phyloP scores from a whole-genome alignment of 1,140 invertebrate species.

The Drosophila sechellia region DNA sequence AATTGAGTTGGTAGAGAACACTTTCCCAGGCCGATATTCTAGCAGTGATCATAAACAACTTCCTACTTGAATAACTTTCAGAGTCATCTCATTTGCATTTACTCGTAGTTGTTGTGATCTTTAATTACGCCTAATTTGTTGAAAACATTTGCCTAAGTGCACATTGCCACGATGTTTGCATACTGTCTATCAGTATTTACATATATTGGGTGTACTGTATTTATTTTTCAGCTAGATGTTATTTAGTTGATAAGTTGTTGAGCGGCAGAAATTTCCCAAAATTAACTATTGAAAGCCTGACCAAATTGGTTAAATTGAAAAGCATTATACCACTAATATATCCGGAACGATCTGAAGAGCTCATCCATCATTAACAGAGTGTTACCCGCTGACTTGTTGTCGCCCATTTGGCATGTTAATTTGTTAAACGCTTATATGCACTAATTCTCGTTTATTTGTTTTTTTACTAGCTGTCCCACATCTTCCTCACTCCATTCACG shows the following conservation, averaged over 20 bases:
- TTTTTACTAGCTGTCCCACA: conserved; percentile 19
- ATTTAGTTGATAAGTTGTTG: conserved; percentile 9
- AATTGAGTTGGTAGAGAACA: not conserved
- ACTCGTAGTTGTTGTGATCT: conserved; percentile 26
- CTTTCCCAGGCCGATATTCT: not conserved
- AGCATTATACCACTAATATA: conserved; percentile 18
- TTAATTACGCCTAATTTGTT: conserved; percentile 21
- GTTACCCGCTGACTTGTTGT: conserved; percentile 11
- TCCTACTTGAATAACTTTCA: conserved; percentile 28
- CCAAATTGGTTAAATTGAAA: conserved; percentile 1
- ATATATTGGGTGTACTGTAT: not conserved
- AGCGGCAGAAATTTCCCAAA: conserved; percentile 25
- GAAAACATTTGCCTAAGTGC: conserved; percentile 31
- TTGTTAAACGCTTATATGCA: conserved; percentile 15
- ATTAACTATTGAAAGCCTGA: conserved; percentile 6
- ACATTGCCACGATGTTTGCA: conserved; percentile 9
- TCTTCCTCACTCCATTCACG: conserved; percentile 20
- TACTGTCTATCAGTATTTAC: not conserved
- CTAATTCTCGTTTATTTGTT: conserved; percentile 25
- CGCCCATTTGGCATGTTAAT: conserved; percentile 35
- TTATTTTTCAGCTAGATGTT: not conserved
- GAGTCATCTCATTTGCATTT: conserved; percentile 26
- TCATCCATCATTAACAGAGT: conserved; percentile 31
- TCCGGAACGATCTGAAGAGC: conserved; percentile 21
- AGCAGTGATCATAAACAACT: conserved; percentile 9